These are phyloP conservation scores for Epicampocera succincta DNA, from an alignment of 2,888 invertebrate species.

Conservation along the genomic window DNA sequence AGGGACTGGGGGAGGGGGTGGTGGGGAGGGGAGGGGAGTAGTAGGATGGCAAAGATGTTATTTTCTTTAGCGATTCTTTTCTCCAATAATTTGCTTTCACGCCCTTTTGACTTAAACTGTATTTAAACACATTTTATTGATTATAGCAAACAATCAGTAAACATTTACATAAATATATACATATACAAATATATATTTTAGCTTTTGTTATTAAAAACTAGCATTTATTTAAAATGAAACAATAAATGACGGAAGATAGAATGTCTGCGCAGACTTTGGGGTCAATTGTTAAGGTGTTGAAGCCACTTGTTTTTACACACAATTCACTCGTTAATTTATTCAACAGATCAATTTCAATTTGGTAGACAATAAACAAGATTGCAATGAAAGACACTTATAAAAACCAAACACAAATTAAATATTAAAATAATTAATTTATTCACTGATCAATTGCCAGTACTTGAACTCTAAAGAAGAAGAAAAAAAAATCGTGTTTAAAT, in stretches of 20 bases:
- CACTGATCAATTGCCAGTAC: constrained; percentile 21
- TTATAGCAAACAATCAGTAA: no score
- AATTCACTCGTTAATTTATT: constrained; percentile 13
- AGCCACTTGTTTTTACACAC: not conserved
- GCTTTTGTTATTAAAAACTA: not conserved
- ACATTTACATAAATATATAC: no score
- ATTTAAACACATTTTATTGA: no score
- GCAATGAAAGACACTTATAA: constrained; percentile 10
- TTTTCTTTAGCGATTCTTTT: no score
- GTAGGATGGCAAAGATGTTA: no score
- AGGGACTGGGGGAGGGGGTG: no score
- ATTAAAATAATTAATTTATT: constrained; percentile 33
- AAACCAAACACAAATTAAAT: not conserved
- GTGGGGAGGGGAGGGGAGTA: no score
- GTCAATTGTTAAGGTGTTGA: not conserved
- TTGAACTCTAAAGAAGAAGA: not conserved
- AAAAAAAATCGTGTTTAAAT: no score
- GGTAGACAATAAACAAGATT: constrained; percentile 23
- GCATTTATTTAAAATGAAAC: constrained; percentile 22
- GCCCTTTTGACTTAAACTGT: no score
- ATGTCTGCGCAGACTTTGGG: constrained; percentile 6
- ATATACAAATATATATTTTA: no score
- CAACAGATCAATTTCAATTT: constrained; percentile 1
- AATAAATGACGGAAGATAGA: constrained; percentile 27
- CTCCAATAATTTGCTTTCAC: no score